Evolutionary conservation across 2,113 vertebrate genomes (phyloP), one percentile per base, ranked within the genome.

Genomic region (Albula glossodonta): DNA sequence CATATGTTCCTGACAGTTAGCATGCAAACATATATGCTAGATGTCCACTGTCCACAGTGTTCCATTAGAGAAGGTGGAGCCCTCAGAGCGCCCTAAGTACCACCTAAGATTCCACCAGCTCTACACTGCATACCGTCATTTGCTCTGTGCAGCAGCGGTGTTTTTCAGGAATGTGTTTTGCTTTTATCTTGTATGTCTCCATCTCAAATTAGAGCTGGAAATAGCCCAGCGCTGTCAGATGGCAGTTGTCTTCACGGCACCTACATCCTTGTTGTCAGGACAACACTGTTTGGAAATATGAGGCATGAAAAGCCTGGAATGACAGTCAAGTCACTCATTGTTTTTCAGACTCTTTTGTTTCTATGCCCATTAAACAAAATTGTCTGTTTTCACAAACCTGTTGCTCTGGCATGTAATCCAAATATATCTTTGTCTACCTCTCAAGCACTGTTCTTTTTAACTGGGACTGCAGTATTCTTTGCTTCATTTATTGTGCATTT

Each of bases 231-330:
- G 22, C 19, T 3, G 60, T 22, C 3, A 66, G 60, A 22, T 66
- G 17, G 22, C 60, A 66, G 60, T 66, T 66, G 60, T 66, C 60
- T 66, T 66, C 60, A 66, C 60, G 7, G 15, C 60, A 22, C 60
- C 60, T 74, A 74, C n/a, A 74, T 74, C 22, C 22, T n/a, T 31
- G 70, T 74, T 74, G 70, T 25, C 70, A 74, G 70, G n/a, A n/a
- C 70, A 74, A 74, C 70, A 74, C n/a, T 74, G 70, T 74, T 74
- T 74, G 70, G 70, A 74, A 74, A 74, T 74, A 74, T 19, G 8
- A 31, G 7, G 25, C n/a, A 74, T 31, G 22, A 5, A 74, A 74
- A 2, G 70, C 22, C 10, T 31, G 22, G 31, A 74, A 22, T 74
- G 70, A 74, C n/a, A 11, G n/a, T 25, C n/a, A 74, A 5, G 15